Percentiles rank a stretch among this genome's conserved stretches.
Evolutionary conservation across 2,888 invertebrate species (phyloP).

Genomic region (Idaea biselata): DNA sequence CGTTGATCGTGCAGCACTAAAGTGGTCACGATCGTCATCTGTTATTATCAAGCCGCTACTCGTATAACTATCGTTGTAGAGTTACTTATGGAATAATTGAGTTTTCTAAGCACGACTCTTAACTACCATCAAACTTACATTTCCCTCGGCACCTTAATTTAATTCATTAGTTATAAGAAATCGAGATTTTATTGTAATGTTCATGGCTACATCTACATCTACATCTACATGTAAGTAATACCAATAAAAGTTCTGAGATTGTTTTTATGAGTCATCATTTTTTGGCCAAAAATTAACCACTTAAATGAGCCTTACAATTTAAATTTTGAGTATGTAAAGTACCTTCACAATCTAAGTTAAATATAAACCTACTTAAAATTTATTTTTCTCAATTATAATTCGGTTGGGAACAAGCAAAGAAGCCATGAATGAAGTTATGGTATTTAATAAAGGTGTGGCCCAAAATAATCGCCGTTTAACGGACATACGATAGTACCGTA

Average conservation of each 20-base stretch:
- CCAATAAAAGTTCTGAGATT: no score
- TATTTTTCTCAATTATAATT: not conserved
- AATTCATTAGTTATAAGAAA: not conserved
- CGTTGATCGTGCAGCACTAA: constrained; percentile 32
- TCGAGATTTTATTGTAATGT: no score
- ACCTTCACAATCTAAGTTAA: no score
- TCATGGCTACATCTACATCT: no score
- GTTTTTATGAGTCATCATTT: no score
- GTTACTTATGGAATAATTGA: constrained; percentile 68
- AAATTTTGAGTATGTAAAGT: no score
- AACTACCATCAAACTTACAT: constrained; percentile 64
- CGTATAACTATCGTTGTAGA: constrained; percentile 54
- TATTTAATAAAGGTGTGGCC: constrained; percentile 15
- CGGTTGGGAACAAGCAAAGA: not conserved
- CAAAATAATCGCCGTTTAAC: constrained; percentile 36
- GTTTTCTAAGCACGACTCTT: constrained; percentile 70
- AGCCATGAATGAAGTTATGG: not conserved
- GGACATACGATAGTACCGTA: constrained; percentile 25
- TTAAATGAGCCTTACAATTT: no score
- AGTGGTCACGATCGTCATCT: constrained; percentile 62
- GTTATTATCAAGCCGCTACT: constrained; percentile 67
- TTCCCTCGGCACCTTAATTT: constrained; percentile 18
- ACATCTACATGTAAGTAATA: no score
- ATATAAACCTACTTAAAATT: no score
- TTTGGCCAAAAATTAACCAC: no score